Base-by-base conservation (phyloP, 2,797 vertebrate genomes). In the Semaprochilodus insignis region DNA sequence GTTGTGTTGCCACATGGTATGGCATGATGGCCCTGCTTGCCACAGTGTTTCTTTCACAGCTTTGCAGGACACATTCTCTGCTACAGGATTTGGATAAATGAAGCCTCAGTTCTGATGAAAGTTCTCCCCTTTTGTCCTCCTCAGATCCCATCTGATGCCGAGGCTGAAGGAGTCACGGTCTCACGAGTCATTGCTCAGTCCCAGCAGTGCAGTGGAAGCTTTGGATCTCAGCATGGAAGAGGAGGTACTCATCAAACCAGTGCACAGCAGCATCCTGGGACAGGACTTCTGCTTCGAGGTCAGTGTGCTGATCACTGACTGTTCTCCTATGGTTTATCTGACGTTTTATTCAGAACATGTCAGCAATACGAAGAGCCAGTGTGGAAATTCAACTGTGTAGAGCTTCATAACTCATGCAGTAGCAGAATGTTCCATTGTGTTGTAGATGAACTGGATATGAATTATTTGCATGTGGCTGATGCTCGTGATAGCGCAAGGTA, bases 211-310 rank as follows among this genome's bases (percentile, higher is more conserved):
- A 7, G 97, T 97, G 48, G 96, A 97, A 74, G 97, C 97, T 65
- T 93, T 99, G 92, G 97, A 99, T 91, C 96, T 99, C 93, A 98
- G 96, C 54, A 99, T 99, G 98, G 98, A 99, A 94, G 97, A 99
- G 87, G 96, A 98, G 55, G 97, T 99, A 88, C 92, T 97, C 88
- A 99, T 99, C 93, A 99, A 98, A 88, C 97, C 98, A 0, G 98
- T 99, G 11, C 98, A 99, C 95, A 98, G 97, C 25, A 99, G 97
- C 93, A 97, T 99, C 85, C 94, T 99, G 90, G 98, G 98, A 66
- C 98, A 99, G 91, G 98, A 99, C 93, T 99, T 95, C 86, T 95
- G 94, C 89, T 95, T 95, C 0, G 95, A 95, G 93, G 95, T 95
- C 71, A 89, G 88, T 80, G 34, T 5, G 23, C 44, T 69, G 62